Conservation (phyloP, 2,113 vertebrate species). For the Rhea americana region DNA sequence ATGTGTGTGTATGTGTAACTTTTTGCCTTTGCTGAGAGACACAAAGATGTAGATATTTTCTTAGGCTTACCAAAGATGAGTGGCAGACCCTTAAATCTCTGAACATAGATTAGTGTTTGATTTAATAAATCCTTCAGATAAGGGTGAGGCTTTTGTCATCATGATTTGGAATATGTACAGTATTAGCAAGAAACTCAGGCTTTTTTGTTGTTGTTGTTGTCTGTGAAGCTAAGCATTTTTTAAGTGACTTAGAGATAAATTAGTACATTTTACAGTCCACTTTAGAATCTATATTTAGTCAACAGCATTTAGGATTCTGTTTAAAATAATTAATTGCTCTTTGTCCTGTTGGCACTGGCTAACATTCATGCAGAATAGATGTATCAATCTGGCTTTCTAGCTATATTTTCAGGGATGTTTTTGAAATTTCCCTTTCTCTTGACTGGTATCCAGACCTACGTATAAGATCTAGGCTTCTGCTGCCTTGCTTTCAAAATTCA, state of each 20-base stretch:
- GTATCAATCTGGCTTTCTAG: background rate
- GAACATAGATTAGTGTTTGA: conserved; percentile 45
- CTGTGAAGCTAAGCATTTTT: conserved; percentile 11
- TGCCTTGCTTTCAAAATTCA: background rate
- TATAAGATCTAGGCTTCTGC: background rate
- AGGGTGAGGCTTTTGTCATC: conserved; percentile 8
- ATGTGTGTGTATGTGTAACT: background rate
- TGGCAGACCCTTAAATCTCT: conserved; percentile 32
- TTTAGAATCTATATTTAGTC: background rate
- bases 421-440: background rate
- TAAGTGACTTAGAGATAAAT: background rate
- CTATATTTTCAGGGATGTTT: background rate
- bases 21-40: conserved; percentile 27
- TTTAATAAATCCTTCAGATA: conserved; percentile 62
- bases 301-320: background rate
- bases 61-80: conserved; percentile 49
- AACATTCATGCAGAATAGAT: background rate
- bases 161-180: conserved; percentile 25
- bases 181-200: conserved; percentile 13
- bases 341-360: background rate
- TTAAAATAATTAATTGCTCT: background rate
- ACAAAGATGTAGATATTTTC: conserved; percentile 16
- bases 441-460: background rate
- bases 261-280: background rate
- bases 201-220: conserved; percentile 10